These are phyloP conservation scores for Ceuthmochares aereus DNA, from an alignment of 2,113 vertebrate species.

Conservation along the genomic window DNA sequence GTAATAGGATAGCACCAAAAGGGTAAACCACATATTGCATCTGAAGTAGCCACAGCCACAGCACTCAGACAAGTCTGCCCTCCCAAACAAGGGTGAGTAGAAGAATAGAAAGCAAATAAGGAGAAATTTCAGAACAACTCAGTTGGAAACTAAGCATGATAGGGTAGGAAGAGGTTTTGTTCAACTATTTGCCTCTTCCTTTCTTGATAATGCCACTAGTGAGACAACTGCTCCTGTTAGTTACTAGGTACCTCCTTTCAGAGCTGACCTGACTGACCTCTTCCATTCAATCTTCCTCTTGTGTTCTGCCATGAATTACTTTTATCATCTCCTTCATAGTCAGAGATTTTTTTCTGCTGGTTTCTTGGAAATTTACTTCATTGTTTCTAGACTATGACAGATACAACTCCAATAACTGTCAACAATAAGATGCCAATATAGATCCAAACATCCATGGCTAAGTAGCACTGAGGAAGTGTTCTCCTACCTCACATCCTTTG, in stretches of 20 bases:
- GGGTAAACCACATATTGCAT: not conserved
- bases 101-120: not conserved
- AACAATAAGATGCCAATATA: not conserved
- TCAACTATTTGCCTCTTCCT: not conserved
- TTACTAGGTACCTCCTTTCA: not conserved
- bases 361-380: not conserved
- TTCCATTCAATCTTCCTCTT: not conserved
- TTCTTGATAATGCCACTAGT: not conserved
- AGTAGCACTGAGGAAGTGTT: not conserved
- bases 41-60: not conserved
- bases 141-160: not conserved
- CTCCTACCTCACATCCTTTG: not conserved
- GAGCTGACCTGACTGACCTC: not conserved
- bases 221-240: not conserved
- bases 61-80: not conserved
- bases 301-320: not conserved
- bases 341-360: not conserved
- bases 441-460: not conserved
- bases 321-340: not conserved
- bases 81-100: not conserved
- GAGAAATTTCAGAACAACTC: not conserved
- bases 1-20: conserved; percentile 44
- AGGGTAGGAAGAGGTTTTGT: not conserved
- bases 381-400: not conserved
- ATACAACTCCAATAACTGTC: not conserved